phyloP scores from a whole-genome alignment of 2,888 invertebrate species.

The Drosophila atripex region DNA sequence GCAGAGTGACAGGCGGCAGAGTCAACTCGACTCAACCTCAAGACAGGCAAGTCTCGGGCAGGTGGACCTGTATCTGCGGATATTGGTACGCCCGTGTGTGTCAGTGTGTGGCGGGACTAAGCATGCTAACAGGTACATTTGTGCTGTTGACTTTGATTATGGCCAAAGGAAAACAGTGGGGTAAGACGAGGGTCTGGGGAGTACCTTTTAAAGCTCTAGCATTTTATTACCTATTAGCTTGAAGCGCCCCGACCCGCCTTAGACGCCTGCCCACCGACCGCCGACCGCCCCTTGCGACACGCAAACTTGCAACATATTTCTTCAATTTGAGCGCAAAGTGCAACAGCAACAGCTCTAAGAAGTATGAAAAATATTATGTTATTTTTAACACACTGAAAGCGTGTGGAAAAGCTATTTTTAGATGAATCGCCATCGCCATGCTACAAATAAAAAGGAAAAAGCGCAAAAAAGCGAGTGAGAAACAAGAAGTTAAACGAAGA shows the following conservation, averaged over 20 bases:
- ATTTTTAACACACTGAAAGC: conserved; percentile 78
- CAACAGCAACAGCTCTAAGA: conserved; percentile 34
- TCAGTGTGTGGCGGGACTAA: conserved; percentile 26
- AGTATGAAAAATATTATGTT: conserved; percentile 74
- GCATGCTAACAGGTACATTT: conserved; percentile 77
- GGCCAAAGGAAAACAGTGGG: conserved; percentile 8
- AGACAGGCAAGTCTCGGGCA: conserved; percentile 24
- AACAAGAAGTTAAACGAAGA: not conserved
- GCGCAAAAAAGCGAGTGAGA: conserved; percentile 5
- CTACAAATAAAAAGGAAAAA: conserved; percentile 23
- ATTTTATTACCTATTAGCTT: conserved; percentile 77
- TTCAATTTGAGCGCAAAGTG: conserved; percentile 64
- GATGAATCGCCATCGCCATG: conserved; percentile 41
- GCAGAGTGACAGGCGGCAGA: conserved; percentile 36
- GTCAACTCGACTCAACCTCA: conserved; percentile 43
- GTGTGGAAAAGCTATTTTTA: conserved; percentile 79
- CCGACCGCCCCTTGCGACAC: conserved; percentile 7
- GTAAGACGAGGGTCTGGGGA: not conserved
- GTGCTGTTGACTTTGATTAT: conserved; percentile 71
- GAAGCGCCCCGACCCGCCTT: conserved; percentile 22
- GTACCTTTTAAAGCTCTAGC: conserved; percentile 65
- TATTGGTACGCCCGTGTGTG: conserved; percentile 4
- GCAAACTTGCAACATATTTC: conserved; percentile 71
- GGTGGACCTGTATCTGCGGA: conserved; percentile 18
- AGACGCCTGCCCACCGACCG: not conserved